phyloP scores from a whole-genome alignment of 2,888 invertebrate genomes.

The Deilephila elpenor region DNA sequence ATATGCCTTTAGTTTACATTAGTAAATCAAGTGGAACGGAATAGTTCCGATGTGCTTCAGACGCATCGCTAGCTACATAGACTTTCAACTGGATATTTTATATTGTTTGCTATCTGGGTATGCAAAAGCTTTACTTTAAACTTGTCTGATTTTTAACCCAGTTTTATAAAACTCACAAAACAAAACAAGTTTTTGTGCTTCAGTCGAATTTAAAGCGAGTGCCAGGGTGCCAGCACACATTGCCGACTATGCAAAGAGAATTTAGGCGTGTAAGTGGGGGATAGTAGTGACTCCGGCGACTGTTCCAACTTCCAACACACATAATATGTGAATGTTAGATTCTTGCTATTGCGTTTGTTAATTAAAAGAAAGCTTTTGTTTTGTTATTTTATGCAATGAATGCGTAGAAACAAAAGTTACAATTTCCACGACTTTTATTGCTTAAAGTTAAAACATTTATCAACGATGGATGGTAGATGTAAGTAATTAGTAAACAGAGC shows the following conservation, averaged over 20 bases:
- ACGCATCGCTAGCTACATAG: constrained; percentile 8
- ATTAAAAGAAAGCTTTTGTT: too few species aligned
- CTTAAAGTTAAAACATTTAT: too few species aligned
- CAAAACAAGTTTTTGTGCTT: constrained; percentile 16
- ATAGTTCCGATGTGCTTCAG: background rate
- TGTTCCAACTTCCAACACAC: background rate
- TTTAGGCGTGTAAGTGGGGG: constrained; percentile 33
- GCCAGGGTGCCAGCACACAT: constrained; percentile 6
- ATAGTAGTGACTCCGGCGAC: background rate
- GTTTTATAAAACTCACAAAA: constrained; percentile 11
- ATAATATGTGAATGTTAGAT: background rate
- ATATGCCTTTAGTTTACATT: background rate
- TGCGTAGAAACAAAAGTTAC: too few species aligned
- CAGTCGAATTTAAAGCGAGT: constrained; percentile 13
- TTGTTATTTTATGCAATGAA: too few species aligned
- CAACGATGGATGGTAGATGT: too few species aligned
- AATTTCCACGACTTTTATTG: too few species aligned
- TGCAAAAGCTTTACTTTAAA: constrained; percentile 16
- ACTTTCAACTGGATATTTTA: background rate
- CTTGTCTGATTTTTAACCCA: constrained; percentile 18
- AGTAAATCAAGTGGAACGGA: background rate
- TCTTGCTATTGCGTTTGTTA: background rate
- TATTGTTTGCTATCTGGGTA: background rate
- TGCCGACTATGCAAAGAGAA: constrained; percentile 33
- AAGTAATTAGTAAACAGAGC: too few species aligned